Evolutionary conservation across 2,113 vertebrate species (phyloP), one percentile per base, ranked within the genome.

Genomic region (Calidris pugnax): DNA sequence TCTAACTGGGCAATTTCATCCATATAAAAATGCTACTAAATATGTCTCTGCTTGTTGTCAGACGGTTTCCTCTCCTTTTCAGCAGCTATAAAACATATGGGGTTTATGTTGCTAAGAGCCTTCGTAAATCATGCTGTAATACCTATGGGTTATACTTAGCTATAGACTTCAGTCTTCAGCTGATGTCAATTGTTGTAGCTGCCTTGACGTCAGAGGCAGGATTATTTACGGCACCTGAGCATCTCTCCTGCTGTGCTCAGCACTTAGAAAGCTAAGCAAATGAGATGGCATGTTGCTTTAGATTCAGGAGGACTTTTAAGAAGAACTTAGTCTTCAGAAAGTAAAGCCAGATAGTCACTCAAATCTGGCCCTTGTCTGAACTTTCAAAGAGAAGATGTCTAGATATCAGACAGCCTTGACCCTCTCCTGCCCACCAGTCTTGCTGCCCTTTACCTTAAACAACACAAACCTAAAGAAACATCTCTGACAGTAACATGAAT

Each of bases 141-240:
- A 96, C 86, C 86, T 90, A 74, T 56, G 74, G 60, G 69, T 90
- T 95, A 57, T 64, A 45, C 60, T 85, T 80, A n/a, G 57, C 67
- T 64, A 78, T 9, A 94, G 92, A 91, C 26, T 21, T 2, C 48
- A 48, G 2, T 56, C 90, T 51, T 94, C 84, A 93, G 35, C 45
- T 91, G 69, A 89, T 92, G 94, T 87, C 90, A 97, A 26, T 89
- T 60, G 79, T 87, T 82, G 47, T 13, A 73, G n/a, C 23, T 87
- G 26, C 37, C 69, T 88, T 95, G 89, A 93, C 21, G 3, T 93
- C 80, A 87, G 48, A 95, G 39, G 12, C n/a, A 55, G 24, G 74
- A 76, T 87, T 82, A 95, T 96, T 93, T 91, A 94, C 87, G 95
- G 73, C 68, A 87, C 68, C n/a, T 78, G 45, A 92, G 59, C 64